These are phyloP conservation scores for Heliconius sara DNA, from an alignment of 2,888 invertebrate species.

Conservation along the genomic window DNA sequence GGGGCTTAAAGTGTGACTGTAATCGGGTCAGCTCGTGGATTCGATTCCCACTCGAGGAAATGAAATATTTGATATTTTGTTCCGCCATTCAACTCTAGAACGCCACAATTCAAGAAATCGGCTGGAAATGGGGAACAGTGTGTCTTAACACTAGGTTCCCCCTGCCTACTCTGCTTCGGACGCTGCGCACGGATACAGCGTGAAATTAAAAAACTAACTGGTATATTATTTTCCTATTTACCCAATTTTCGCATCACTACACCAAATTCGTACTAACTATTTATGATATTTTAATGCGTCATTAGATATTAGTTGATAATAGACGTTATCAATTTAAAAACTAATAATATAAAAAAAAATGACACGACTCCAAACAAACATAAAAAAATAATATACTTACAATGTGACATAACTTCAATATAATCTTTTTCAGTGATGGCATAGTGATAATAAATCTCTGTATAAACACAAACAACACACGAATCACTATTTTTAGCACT, in stretches of 20 bases:
- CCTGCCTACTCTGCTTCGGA: no score
- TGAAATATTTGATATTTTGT: no score
- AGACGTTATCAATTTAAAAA: constrained; percentile 19
- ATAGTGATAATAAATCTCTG: constrained; percentile 48
- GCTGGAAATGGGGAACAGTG: no score
- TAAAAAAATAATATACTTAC: constrained; percentile 55
- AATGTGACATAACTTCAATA: constrained; percentile 58
- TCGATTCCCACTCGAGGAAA: no score
- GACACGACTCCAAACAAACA: constrained; percentile 1
- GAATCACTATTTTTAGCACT: constrained; percentile 49
- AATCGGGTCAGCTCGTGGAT: no score
- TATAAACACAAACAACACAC: constrained; percentile 45
- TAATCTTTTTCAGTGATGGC: constrained; percentile 62
- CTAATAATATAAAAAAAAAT: background rate
- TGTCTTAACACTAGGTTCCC: no score
- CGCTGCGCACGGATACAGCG: no score
- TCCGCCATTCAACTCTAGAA: no score
- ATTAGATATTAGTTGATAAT: background rate
- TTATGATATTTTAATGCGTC: background rate
- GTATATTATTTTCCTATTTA: background rate
- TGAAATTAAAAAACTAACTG: no score
- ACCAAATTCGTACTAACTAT: background rate
- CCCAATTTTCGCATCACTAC: background rate
- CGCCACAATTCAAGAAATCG: no score
- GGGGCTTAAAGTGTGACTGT: no score